Evolutionary conservation across 1,140 invertebrate species (phyloP), one percentile per base, ranked within the genome.

Genomic region (Diachasmimorpha longicaudata): DNA sequence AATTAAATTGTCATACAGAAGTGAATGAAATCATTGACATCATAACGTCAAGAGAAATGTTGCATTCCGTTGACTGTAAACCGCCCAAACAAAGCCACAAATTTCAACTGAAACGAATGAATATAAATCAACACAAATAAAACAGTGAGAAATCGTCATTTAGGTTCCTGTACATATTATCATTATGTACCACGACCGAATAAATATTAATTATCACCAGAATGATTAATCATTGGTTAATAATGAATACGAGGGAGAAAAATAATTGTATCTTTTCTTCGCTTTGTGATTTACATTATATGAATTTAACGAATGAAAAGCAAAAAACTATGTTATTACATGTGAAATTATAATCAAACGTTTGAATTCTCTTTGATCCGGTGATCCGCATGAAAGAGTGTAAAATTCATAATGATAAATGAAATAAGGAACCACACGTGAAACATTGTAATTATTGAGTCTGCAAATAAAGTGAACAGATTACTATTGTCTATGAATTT

Each of bases 31-130:
- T 37, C 44, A 69, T 16, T 67, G 36, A 9, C 58, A 66, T 21
- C n/a, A 69, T 31, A 23, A 75, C 52, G 72, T 75, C 46, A 19
- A 79, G 77, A 79, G 66, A 83, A 84, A 83, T 84, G 84, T 84
- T 85, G 83, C 85, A 85, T 86, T 86, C 83, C 82, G 84, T 86
- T 84, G 83, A 85, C 74, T 70, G 44, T 73, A 75, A 78, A 78
- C 66, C 70, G 70, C 70, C 77, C 77, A 58, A 67, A 75, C 72
- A 36, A 44, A 46, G 3, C 36, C 36, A 16, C n/a, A 68, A 68
- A 37, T 14, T 31, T 66, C n/a, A 77, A 72, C 37, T 52, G 31
- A 55, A 67, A 44, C 4, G 14, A 74, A 66, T 46, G 21, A 72
- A 70, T 31, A 37, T 76, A 44, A 80, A 79, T 31, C 21, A 80